Evolutionary conservation across 1,140 invertebrate species (phyloP).

Genomic region (Anoplophora glabripennis): DNA sequence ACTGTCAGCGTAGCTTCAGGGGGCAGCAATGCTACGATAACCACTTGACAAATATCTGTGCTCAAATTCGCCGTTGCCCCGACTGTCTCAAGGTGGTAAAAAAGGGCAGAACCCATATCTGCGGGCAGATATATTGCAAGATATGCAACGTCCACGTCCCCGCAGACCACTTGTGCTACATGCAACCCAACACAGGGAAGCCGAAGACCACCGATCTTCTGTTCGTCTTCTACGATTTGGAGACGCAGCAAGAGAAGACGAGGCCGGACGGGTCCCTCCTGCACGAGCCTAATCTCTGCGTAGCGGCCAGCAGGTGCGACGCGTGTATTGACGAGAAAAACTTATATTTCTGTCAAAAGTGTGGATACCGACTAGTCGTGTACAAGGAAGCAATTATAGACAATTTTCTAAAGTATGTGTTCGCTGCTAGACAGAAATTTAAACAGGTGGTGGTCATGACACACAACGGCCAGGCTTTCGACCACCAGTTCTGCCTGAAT

Average conservation of each 20-base stretch:
- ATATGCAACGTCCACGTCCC: conserved; percentile 12
- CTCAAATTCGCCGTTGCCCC: neutral
- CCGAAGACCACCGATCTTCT: conserved; percentile 14
- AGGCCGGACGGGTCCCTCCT: conserved; percentile 1
- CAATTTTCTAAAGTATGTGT: too few species aligned
- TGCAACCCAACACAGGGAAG: conserved; percentile 7
- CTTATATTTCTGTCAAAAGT: conserved; percentile 14
- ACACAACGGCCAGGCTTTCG: conserved; percentile 11
- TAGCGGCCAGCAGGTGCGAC: conserved; percentile 8
- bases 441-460: conserved; percentile 5
- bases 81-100: conserved; percentile 5
- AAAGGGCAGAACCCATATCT: conserved; percentile 4
- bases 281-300: conserved; percentile 20
- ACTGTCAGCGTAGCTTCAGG: neutral
- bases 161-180: conserved; percentile 19
- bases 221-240: conserved; percentile 26
- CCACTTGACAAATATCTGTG: neutral
- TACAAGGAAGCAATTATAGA: too few species aligned
- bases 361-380: too few species aligned
- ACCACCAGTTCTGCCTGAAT: conserved; percentile 9
- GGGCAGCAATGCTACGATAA: neutral
- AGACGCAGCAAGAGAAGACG: conserved; percentile 19
- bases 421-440: conserved; percentile 10
- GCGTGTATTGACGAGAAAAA: conserved; percentile 3
- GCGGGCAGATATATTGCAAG: conserved; percentile 13